Percentiles rank a stretch among this genome's conserved stretches.
phyloP scores from a whole-genome alignment of 1,140 invertebrate genomes.

The Calliphora vicina region DNA sequence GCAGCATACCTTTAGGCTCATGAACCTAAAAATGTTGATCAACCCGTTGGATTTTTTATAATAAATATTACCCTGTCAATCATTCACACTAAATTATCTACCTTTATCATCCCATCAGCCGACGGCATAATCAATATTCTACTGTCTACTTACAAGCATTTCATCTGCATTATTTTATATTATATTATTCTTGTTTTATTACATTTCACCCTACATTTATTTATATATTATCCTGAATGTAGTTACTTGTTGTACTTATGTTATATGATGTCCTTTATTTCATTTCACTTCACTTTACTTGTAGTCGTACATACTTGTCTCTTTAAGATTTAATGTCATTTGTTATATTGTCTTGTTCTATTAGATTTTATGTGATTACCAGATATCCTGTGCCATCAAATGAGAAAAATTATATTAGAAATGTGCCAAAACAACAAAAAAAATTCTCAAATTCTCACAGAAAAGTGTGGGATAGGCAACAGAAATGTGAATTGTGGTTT shows the following conservation, averaged over 20 bases:
- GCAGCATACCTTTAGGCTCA: too few relatives aligned
- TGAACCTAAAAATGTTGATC: too few relatives aligned
- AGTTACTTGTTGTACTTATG: neutral
- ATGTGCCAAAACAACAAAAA: neutral
- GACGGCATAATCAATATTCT: neutral
- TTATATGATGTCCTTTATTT: neutral
- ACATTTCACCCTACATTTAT: neutral
- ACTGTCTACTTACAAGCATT: neutral
- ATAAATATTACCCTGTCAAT: too few relatives aligned
- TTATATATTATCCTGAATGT: neutral
- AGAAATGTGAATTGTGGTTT: neutral
- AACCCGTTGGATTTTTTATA: too few relatives aligned
- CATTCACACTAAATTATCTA: too few relatives aligned
- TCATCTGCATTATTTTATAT: neutral
- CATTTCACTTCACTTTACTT: neutral
- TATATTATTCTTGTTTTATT: neutral
- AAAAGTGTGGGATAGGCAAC: neutral
- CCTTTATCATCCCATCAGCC: neutral
- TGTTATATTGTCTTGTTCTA: conserved; percentile 17
- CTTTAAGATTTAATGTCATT: conserved; percentile 14
- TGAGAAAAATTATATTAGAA: neutral
- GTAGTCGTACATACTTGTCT: neutral
- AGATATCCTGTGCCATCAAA: conserved; percentile 25
- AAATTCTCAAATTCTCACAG: neutral
- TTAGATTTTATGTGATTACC: conserved; percentile 30